These are phyloP conservation scores for Horisme vitalbata DNA, from an alignment of 2,888 invertebrate species.

Conservation along the genomic window DNA sequence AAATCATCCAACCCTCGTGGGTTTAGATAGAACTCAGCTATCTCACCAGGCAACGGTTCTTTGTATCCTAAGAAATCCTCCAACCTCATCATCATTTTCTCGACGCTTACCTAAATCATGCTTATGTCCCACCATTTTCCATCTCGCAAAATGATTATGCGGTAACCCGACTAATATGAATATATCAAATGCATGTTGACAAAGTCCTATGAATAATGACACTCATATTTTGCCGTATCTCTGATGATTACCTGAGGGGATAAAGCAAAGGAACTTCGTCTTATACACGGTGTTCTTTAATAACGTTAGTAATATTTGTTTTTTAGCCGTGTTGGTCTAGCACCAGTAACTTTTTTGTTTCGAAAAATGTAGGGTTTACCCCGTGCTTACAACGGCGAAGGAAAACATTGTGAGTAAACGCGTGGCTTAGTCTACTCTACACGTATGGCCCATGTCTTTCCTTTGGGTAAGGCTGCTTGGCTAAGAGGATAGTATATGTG, in stretches of 20 bases:
- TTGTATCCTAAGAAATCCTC: neutral
- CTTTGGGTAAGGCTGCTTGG: no score
- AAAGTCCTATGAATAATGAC: constrained; percentile 70
- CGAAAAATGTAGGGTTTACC: no score
- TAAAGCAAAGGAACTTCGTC: constrained; percentile 40
- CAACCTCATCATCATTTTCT: constrained; percentile 5
- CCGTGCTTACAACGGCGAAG: no score
- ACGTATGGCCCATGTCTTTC: no score
- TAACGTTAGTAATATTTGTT: neutral
- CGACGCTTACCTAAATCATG: constrained; percentile 3
- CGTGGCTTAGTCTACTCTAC: no score
- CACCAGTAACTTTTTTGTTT: no score
- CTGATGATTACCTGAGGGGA: constrained; percentile 58
- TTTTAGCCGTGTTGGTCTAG: no score
- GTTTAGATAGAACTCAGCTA: no score
- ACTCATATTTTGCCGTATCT: constrained; percentile 75
- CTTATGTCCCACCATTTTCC: constrained; percentile 9
- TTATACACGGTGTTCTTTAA: constrained; percentile 9
- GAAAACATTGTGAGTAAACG: no score
- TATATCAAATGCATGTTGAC: constrained; percentile 69
- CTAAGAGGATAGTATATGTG: no score
- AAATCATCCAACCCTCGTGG: no score
- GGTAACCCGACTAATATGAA: constrained; percentile 63
- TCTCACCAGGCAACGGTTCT: no score
- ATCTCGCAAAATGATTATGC: constrained; percentile 45